Conservation (phyloP, 92 coral and sea anemone genomes). For the Siderastrea radians region DNA sequence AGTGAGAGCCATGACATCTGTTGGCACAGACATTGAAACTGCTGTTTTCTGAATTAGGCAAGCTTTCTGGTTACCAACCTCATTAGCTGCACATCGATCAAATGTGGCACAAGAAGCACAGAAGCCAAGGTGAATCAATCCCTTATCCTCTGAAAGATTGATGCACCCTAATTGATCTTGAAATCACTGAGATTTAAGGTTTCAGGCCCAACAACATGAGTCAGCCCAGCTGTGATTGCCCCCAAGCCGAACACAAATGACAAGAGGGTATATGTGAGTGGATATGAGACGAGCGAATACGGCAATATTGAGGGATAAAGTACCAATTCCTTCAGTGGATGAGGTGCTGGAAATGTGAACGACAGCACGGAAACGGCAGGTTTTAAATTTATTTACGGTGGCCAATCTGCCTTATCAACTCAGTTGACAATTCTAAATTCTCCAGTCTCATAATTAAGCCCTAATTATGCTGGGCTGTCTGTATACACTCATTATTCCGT, state of each 20-base stretch:
- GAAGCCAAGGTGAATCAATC: slow-evolving; percentile 5
- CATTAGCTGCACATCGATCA: not conserved
- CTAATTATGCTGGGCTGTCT: too few relatives aligned
- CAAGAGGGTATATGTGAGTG: not conserved
- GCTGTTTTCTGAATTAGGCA: slow-evolving; percentile 12
- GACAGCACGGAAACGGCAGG: not conserved
- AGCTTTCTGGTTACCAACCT: slow-evolving; percentile 15
- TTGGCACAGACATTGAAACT: not conserved
- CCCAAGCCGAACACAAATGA: slow-evolving; percentile 28
- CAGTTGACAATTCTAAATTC: too few relatives aligned
- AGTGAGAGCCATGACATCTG: not conserved
- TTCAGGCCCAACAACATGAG: slow-evolving; percentile 29
- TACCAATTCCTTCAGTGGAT: not conserved
- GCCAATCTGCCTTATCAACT: too few relatives aligned
- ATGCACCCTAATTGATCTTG: slow-evolving; percentile 1
- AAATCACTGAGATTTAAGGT: slow-evolving; percentile 24
- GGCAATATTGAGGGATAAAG: not conserved
- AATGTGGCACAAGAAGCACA: slow-evolving; percentile 8
- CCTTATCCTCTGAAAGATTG: slow-evolving; percentile 24
- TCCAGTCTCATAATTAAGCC: too few relatives aligned
- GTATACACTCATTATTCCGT: too few relatives aligned
- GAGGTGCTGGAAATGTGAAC: not conserved
- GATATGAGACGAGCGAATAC: slow-evolving; percentile 12
- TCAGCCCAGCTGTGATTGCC: slow-evolving; percentile 22
- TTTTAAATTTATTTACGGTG: too few relatives aligned